These are phyloP conservation scores for Amblyopsis rosae DNA, from an alignment of 2,113 vertebrate genomes.

Conservation along the genomic window DNA sequence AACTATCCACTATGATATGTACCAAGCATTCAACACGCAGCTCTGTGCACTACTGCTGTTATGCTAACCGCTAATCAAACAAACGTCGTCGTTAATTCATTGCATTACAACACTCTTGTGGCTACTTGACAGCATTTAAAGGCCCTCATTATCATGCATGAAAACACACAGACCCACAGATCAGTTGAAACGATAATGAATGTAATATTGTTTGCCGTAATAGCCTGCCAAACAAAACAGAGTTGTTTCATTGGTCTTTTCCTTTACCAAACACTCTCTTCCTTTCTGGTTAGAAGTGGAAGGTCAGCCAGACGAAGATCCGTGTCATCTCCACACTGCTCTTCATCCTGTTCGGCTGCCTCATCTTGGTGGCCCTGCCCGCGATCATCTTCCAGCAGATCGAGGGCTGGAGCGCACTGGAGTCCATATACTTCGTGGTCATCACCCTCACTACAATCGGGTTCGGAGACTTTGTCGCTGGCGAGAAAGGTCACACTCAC, in stretches of 20 bases:
- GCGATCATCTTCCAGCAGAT: conserved; percentile 97
- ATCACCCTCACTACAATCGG: conserved; percentile 98
- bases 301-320: conserved; percentile 98
- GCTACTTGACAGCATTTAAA: neutral
- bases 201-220: neutral
- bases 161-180: neutral
- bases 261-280: neutral
- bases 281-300: conserved; percentile 85
- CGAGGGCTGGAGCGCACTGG: conserved; percentile 94
- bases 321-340: conserved; percentile 96
- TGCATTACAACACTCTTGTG: neutral
- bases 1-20: neutral
- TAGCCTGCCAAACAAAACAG: neutral
- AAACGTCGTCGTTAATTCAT: neutral
- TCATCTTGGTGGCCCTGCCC: conserved; percentile 94
- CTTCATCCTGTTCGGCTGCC: conserved; percentile 95
- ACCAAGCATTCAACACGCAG: neutral
- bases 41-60: neutral
- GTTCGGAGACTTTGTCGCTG: conserved; percentile 97
- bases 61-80: neutral
- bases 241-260: neutral
- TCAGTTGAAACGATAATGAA: neutral
- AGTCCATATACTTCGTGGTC: conserved; percentile 98
- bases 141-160: neutral
- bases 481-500: conserved; percentile 72